Conservation (phyloP, 2,888 invertebrate species). For the Melinaea marsaeus region DNA sequence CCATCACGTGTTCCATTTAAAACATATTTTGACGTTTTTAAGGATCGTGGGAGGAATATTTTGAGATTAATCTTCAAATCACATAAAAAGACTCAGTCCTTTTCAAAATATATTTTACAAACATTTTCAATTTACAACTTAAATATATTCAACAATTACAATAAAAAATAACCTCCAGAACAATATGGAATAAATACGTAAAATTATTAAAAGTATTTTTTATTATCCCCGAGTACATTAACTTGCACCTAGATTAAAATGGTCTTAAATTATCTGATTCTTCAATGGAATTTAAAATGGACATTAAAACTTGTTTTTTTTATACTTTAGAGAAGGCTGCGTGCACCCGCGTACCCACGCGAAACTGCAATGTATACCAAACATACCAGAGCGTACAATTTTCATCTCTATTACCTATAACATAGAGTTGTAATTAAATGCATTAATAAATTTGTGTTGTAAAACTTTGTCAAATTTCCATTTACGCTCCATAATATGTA, state of each 20-base stretch:
- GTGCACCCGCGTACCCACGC: constrained; percentile 58
- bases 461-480: constrained; percentile 9
- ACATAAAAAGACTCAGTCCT: neutral
- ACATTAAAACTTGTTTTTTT: constrained; percentile 8
- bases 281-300: constrained; percentile 16
- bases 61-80: neutral
- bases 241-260: neutral
- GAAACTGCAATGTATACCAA: constrained; percentile 51
- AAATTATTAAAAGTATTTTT: too few relatives aligned
- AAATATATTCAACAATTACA: too few relatives aligned
- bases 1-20: constrained; percentile 32
- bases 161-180: too few relatives aligned
- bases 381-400: constrained; percentile 22
- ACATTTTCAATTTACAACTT: too few relatives aligned
- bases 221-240: neutral
- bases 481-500: constrained; percentile 2
- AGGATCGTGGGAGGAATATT: constrained; percentile 9
- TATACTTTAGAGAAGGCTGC: constrained; percentile 27
- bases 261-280: constrained; percentile 4
- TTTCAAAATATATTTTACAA: neutral
- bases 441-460: constrained; percentile 13
- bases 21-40: constrained; percentile 21
- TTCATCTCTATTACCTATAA: constrained; percentile 36
- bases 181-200: too few relatives aligned
- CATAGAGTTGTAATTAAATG: constrained; percentile 17